These are phyloP conservation scores for Heterochromis multidens DNA, from an alignment of 2,113 vertebrate genomes.

Conservation along the genomic window DNA sequence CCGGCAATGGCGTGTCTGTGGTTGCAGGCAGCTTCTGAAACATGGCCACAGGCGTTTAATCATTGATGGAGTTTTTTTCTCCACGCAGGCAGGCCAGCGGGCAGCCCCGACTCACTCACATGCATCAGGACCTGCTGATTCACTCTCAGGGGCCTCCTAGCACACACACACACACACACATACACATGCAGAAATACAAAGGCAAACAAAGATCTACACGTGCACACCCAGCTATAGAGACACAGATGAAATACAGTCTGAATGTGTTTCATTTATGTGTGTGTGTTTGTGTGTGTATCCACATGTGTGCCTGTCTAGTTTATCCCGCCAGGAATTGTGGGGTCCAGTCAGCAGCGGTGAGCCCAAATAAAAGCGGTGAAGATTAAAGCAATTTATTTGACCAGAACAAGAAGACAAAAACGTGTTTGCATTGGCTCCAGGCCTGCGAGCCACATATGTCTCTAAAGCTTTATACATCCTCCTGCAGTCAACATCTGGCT, in stretches of 20 bases:
- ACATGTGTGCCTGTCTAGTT: constrained; percentile 31
- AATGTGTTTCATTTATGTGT: neutral
- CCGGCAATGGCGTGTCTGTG: constrained; percentile 47
- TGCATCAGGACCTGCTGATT: constrained; percentile 72
- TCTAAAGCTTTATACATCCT: constrained; percentile 18
- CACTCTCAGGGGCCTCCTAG: constrained; percentile 56
- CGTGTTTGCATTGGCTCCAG: constrained; percentile 46
- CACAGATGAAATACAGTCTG: constrained; percentile 23
- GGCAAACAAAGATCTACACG: neutral
- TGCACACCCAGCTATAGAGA: neutral
- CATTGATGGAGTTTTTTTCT: constrained; percentile 65
- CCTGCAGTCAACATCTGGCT: constrained; percentile 45
- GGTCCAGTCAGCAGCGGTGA: constrained; percentile 47
- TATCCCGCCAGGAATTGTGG: constrained; percentile 37
- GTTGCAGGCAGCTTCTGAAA: constrained; percentile 60
- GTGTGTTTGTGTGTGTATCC: neutral
- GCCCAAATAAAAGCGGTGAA: constrained; percentile 50
- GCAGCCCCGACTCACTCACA: constrained; percentile 55
- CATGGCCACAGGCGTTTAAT: constrained; percentile 71
- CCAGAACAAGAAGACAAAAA: constrained; percentile 41
- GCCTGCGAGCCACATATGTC: constrained; percentile 9
- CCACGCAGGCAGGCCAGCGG: constrained; percentile 59
- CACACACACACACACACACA: neutral
- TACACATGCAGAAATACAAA: neutral
- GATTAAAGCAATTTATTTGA: constrained; percentile 63